Percentiles rank a stretch among this genome's conserved stretches.
Evolutionary conservation across 1,140 invertebrate genomes (phyloP).

Genomic region (Pseudomyrmex cubaensis): DNA sequence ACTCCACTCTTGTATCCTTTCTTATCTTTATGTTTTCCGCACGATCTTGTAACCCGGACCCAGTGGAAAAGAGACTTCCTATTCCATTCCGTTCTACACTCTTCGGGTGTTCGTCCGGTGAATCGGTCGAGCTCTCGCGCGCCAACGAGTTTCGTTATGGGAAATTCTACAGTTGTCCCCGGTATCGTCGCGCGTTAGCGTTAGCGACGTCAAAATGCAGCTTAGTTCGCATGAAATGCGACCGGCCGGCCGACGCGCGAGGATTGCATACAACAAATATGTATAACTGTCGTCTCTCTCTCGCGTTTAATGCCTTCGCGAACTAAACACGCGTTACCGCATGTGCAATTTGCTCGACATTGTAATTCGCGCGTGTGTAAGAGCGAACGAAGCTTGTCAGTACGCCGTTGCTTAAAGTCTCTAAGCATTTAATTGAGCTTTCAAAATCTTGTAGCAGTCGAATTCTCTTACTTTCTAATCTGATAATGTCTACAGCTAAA

Average conservation of each 20-base stretch:
- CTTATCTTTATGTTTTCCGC: slow-evolving; percentile 55
- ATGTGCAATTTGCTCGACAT: slow-evolving; percentile 39
- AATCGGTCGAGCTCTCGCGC: slow-evolving; percentile 15
- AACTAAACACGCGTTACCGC: slow-evolving; percentile 37
- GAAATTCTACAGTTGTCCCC: slow-evolving; percentile 76
- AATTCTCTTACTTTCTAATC: not conserved
- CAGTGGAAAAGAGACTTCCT: slow-evolving; percentile 44
- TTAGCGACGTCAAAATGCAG: slow-evolving; percentile 54
- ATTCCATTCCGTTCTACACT: slow-evolving; percentile 22
- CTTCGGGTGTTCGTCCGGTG: not conserved
- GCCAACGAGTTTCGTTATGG: slow-evolving; percentile 70
- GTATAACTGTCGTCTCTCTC: not conserved
- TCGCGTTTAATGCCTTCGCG: slow-evolving; percentile 26
- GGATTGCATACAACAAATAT: slow-evolving; percentile 41
- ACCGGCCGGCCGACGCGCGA: slow-evolving; percentile 20
- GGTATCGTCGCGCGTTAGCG: slow-evolving; percentile 52
- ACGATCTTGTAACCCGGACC: slow-evolving; percentile 40
- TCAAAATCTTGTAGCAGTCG: not conserved
- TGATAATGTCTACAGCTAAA: no score
- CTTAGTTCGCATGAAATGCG: slow-evolving; percentile 57
- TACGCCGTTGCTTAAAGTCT: not conserved
- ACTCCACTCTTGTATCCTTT: not conserved
- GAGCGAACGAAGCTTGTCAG: not conserved
- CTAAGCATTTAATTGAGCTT: not conserved
- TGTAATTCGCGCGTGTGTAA: slow-evolving; percentile 17